Conservation (phyloP, 2,797 vertebrate species). For the Hirundo rustica region DNA sequence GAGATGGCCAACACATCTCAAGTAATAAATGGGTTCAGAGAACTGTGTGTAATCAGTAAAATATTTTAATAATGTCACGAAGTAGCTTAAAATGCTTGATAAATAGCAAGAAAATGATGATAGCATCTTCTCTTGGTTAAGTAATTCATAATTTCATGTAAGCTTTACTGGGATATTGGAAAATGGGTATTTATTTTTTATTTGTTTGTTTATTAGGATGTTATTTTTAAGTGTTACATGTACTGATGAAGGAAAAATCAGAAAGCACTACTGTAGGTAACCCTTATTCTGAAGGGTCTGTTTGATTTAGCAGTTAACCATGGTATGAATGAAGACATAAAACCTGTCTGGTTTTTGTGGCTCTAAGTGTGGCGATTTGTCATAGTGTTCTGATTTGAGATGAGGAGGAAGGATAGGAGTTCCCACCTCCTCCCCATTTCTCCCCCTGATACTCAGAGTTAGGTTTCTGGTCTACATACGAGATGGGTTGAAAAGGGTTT, state of each 20-base stretch:
- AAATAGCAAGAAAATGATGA: not conserved
- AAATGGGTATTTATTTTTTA: not conserved
- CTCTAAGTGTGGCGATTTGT: not conserved
- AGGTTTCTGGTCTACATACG: not conserved
- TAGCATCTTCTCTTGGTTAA: not conserved
- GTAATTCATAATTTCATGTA: not conserved
- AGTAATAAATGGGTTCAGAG: not conserved
- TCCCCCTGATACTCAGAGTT: not conserved
- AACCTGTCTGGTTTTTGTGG: not conserved
- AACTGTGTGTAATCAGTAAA: not conserved
- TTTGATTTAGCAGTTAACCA: not conserved
- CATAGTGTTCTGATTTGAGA: not conserved
- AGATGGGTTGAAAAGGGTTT: not conserved
- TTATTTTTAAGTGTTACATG: not conserved
- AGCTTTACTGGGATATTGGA: not conserved
- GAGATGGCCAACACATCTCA: not conserved
- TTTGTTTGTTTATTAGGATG: not conserved
- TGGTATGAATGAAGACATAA: not conserved
- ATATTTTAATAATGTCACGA: not conserved
- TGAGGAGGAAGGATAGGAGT: not conserved
- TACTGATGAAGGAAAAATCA: not conserved
- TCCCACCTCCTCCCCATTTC: not conserved
- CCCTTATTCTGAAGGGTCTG: not conserved
- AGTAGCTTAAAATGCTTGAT: constrained; percentile 13
- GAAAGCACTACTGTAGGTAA: not conserved